These are phyloP conservation scores for Haliclona indistincta DNA, from an alignment of 37 sponge, comb jelly and placozoan species.

Conservation along the genomic window DNA sequence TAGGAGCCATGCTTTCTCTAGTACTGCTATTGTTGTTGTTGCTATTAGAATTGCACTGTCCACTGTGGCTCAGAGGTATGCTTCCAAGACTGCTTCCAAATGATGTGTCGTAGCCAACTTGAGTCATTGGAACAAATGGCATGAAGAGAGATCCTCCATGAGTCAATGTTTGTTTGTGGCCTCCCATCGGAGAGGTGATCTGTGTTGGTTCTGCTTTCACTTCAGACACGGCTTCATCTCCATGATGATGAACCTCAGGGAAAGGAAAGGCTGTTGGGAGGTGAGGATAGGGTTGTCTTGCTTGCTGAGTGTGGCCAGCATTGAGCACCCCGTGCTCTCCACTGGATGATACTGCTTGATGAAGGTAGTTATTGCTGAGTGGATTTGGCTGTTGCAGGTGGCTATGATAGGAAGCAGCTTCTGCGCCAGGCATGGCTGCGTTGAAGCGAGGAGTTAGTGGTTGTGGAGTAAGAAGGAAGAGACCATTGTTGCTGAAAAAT, in stretches of 20 bases:
- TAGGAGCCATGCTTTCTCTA: neutral
- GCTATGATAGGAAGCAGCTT: too few relatives aligned
- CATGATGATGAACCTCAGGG: neutral
- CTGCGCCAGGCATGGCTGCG: neutral
- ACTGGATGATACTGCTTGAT: too few relatives aligned
- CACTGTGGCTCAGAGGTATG: neutral
- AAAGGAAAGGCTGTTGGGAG: constrained; percentile 10
- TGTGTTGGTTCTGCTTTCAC: constrained; percentile 8
- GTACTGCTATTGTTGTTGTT: neutral
- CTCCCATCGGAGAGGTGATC: neutral
- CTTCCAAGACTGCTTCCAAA: neutral
- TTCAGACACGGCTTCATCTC: neutral
- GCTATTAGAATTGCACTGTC: neutral
- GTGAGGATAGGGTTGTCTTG: too few relatives aligned
- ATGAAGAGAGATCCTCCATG: neutral
- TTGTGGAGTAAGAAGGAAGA: constrained; percentile 18
- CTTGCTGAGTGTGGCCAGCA: too few relatives aligned
- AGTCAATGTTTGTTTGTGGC: neutral
- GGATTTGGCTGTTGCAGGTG: too few relatives aligned
- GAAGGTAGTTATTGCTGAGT: neutral
- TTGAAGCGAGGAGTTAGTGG: constrained; percentile 12
- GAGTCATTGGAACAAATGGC: too few relatives aligned
- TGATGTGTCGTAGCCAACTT: neutral
- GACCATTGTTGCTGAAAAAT: neutral
- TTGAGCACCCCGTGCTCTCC: too few relatives aligned